Conservation (phyloP, 2,797 vertebrate genomes). For the Crocidura indochinensis region DNA sequence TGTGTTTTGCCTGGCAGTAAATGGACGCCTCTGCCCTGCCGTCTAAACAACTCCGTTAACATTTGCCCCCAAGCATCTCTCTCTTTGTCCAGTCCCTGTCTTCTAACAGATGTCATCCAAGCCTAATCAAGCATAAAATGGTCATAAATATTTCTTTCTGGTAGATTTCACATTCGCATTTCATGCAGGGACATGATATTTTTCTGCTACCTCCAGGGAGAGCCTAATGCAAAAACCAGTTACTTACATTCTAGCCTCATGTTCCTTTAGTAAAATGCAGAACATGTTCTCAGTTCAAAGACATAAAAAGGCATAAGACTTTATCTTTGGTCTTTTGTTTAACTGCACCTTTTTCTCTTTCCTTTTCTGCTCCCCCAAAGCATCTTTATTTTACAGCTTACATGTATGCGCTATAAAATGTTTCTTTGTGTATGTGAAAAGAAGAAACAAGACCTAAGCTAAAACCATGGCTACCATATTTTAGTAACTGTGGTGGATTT, state of each 20-base stretch:
- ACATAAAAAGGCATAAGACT: slow-evolving; percentile 92
- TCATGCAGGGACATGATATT: slow-evolving; percentile 97
- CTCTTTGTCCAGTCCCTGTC: slow-evolving; percentile 96
- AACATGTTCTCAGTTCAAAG: slow-evolving; percentile 92
- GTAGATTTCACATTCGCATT: slow-evolving; percentile 99
- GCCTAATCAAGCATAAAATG: slow-evolving; percentile 99
- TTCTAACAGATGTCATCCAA: slow-evolving; percentile 97
- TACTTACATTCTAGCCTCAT: slow-evolving; percentile 96
- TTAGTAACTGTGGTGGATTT: slow-evolving; percentile 74
- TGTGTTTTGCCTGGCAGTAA: slow-evolving; percentile 92
- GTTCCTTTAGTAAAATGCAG: slow-evolving; percentile 94
- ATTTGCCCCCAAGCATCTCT: slow-evolving; percentile 93
- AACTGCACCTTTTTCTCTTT: slow-evolving; percentile 81
- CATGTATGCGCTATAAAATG: slow-evolving; percentile 72
- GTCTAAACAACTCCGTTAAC: slow-evolving; percentile 95
- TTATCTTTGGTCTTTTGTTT: slow-evolving; percentile 91
- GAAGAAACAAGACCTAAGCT: slow-evolving; percentile 16
- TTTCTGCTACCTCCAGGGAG: slow-evolving; percentile 96
- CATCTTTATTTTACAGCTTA: slow-evolving; percentile 83
- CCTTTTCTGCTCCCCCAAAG: neutral
- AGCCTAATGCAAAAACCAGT: slow-evolving; percentile 98
- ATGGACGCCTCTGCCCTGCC: slow-evolving; percentile 91
- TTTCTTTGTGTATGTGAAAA: slow-evolving; percentile 79
- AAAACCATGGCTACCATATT: slow-evolving; percentile 58
- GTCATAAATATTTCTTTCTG: slow-evolving; percentile 99